These are phyloP conservation scores for Nematopogon swammerdamellus DNA, from an alignment of 2,888 invertebrate genomes.

Conservation along the genomic window DNA sequence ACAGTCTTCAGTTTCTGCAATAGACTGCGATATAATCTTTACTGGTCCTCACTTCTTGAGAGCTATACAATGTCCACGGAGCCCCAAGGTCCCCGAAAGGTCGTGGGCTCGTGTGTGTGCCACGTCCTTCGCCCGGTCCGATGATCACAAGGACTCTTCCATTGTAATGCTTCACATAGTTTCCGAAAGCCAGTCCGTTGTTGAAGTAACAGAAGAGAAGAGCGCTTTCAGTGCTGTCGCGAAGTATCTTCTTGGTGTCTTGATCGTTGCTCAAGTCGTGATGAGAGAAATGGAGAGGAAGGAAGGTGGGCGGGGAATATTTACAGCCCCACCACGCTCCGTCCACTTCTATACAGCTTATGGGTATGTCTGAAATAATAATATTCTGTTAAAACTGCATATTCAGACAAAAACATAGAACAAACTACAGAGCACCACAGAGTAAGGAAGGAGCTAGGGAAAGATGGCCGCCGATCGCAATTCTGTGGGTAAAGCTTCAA, in stretches of 20 bases:
- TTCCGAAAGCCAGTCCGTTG: conserved; percentile 62
- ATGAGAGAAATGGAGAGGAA: conserved; percentile 58
- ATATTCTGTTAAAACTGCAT: too few relatives aligned
- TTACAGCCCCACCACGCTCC: conserved; percentile 75
- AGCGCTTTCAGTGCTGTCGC: conserved; percentile 42
- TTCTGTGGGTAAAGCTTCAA: too few relatives aligned
- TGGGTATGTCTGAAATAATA: conserved; percentile 48
- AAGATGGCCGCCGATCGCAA: too few relatives aligned
- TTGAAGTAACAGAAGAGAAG: conserved; percentile 83
- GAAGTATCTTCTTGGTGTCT: conserved; percentile 28
- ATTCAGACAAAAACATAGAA: too few relatives aligned
- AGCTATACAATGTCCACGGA: conserved; percentile 55
- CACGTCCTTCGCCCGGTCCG: conserved; percentile 62
- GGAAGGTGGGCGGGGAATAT: conserved; percentile 71
- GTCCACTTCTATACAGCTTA: conserved; percentile 74
- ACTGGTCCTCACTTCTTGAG: conserved; percentile 58
- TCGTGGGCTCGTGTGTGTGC: conserved; percentile 67
- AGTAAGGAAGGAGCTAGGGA: too few relatives aligned
- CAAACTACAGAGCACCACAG: too few relatives aligned
- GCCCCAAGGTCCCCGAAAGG: conserved; percentile 60
- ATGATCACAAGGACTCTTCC: conserved; percentile 70
- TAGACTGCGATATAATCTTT: conserved; percentile 67
- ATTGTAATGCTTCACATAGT: conserved; percentile 61
- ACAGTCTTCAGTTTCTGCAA: conserved; percentile 14
- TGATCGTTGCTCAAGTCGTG: conserved; percentile 28